A percentile compares a stretch with the other conserved stretches of the same genome.
These are phyloP conservation scores for Cololabis saira DNA, from an alignment of 2,113 vertebrate genomes.

Conservation along the genomic window DNA sequence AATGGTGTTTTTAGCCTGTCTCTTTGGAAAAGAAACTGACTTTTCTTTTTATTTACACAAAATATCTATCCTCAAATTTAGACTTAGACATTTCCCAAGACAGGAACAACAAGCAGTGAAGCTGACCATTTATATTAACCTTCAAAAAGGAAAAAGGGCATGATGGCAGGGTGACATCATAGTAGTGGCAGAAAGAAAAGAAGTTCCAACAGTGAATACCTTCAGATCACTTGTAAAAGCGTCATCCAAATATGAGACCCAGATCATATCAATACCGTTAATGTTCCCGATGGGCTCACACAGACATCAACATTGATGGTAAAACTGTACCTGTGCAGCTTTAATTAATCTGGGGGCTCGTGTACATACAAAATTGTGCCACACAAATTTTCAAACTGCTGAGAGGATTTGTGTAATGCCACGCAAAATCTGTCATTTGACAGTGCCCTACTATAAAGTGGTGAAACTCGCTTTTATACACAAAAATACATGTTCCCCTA, in stretches of 20 bases:
- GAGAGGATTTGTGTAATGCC: no score
- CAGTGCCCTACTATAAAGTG: no score
- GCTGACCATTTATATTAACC: not conserved
- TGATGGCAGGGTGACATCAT: no score
- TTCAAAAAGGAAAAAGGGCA: not conserved
- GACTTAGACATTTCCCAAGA: not conserved
- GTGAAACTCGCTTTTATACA: no score
- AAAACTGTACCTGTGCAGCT: no score
- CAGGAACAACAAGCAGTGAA: not conserved
- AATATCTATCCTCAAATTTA: conserved; percentile 13
- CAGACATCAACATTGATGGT: not conserved
- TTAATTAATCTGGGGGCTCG: no score
- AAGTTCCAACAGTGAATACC: no score
- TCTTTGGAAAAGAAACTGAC: conserved; percentile 3
- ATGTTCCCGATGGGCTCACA: not conserved
- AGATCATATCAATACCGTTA: not conserved
- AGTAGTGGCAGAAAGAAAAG: not conserved
- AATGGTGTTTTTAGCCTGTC: not conserved
- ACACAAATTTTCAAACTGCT: no score
- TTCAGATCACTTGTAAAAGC: not conserved
- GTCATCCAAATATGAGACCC: not conserved
- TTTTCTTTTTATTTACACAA: conserved; percentile 8
- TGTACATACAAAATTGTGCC: no score
- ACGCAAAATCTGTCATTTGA: no score
- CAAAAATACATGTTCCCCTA: no score